phyloP scores from a whole-genome alignment of 2,113 vertebrate species.

The Phaetusa simplex region DNA sequence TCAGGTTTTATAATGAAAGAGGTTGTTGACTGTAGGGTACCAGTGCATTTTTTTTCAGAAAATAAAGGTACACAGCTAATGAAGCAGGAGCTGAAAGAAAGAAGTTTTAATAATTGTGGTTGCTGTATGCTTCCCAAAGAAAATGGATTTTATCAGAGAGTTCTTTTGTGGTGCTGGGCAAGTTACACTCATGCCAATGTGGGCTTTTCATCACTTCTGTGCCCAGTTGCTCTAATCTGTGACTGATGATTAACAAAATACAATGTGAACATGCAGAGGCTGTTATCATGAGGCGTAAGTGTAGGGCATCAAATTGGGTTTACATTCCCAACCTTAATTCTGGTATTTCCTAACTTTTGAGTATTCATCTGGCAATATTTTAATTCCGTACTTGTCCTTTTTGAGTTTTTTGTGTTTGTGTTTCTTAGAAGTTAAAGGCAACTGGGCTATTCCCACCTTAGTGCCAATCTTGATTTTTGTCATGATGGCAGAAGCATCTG shows the following conservation, averaged over 20 bases:
- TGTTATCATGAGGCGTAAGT: neutral
- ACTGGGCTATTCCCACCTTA: neutral
- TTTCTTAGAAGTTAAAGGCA: neutral
- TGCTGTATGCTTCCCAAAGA: neutral
- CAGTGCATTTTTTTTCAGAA: neutral
- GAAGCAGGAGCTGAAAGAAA: neutral
- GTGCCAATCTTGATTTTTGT: neutral
- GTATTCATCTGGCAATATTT: neutral
- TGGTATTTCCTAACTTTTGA: neutral
- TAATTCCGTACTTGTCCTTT: neutral
- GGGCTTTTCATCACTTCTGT: neutral
- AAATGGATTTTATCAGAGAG: neutral
- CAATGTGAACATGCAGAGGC: neutral
- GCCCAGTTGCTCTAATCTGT: neutral
- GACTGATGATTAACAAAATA: neutral
- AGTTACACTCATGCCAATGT: neutral
- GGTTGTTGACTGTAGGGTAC: neutral
- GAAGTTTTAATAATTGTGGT: neutral
- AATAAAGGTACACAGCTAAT: neutral
- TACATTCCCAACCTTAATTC: neutral
- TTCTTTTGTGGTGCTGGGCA: neutral
- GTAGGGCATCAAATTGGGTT: fast-evolving
- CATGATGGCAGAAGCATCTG: neutral
- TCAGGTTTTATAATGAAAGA: slow-evolving; percentile 10
- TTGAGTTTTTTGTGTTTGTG: neutral